phyloP scores from a whole-genome alignment of 2,113 vertebrate species.

The Cercopithecus mona region DNA sequence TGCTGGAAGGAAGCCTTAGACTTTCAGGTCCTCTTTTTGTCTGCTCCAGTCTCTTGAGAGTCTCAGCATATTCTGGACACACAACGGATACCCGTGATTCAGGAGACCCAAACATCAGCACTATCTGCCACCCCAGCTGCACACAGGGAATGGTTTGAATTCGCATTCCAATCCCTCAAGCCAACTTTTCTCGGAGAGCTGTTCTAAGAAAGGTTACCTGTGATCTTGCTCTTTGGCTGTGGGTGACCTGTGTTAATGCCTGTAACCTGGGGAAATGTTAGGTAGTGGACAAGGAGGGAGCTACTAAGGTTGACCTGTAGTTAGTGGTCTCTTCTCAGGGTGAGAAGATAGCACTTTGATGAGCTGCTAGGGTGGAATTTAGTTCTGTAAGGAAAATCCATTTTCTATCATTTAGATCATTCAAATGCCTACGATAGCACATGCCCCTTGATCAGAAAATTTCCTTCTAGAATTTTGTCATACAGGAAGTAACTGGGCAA shows the following conservation, averaged over 20 bases:
- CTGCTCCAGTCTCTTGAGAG: no score
- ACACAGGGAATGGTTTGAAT: neutral
- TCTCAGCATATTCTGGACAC: neutral
- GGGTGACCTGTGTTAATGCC: neutral
- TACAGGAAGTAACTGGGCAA: neutral
- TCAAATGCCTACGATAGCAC: neutral
- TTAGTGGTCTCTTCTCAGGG: neutral
- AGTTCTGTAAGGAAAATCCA: neutral
- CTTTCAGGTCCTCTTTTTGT: neutral
- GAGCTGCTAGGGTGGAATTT: neutral
- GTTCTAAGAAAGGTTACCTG: neutral
- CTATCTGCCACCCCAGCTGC: neutral
- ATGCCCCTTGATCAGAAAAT: neutral
- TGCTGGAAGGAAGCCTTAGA: neutral
- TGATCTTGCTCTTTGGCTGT: neutral
- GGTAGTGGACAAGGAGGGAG: neutral
- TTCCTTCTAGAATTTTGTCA: conserved; percentile 12
- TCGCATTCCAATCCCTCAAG: conserved; percentile 12
- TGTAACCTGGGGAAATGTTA: neutral
- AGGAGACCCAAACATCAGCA: no score
- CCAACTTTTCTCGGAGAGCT: neutral
- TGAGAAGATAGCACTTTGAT: neutral
- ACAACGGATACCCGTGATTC: neutral
- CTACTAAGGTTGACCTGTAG: neutral
- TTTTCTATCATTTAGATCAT: neutral